phyloP scores from a whole-genome alignment of 2,888 invertebrate species.

The Calameuta filiformis region DNA sequence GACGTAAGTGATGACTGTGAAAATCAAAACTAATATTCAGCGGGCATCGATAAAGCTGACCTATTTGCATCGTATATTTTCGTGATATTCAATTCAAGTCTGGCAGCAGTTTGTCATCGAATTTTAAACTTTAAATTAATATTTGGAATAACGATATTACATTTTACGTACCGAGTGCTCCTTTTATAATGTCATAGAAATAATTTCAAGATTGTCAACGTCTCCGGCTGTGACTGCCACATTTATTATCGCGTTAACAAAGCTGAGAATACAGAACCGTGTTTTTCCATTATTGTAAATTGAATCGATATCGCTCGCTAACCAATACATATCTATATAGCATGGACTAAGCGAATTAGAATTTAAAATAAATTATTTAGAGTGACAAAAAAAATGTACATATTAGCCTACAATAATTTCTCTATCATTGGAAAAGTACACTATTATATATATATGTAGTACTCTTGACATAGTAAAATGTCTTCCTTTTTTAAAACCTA shows the following conservation, averaged over 20 bases:
- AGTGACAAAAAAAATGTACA: no score
- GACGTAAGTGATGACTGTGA: neutral
- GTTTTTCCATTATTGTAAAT: neutral
- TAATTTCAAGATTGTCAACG: neutral
- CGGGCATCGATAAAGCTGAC: neutral
- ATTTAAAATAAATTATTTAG: no score
- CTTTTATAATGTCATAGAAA: neutral
- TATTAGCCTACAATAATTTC: no score
- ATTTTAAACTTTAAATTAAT: neutral
- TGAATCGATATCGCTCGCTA: neutral
- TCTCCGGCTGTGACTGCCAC: neutral
- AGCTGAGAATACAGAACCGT: neutral
- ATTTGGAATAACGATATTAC: neutral
- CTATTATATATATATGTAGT: no score
- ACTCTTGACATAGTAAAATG: no score
- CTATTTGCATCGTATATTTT: neutral
- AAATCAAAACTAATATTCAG: neutral
- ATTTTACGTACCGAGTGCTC: neutral
- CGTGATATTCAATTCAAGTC: neutral
- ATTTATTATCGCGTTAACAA: neutral
- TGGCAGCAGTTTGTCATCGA: neutral
- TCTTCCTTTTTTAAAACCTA: no score
- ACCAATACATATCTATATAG: no score
- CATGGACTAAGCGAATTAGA: no score
- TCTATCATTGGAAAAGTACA: no score